Conservation (phyloP, 2,113 vertebrate genomes). For the Sceloporus undulatus region DNA sequence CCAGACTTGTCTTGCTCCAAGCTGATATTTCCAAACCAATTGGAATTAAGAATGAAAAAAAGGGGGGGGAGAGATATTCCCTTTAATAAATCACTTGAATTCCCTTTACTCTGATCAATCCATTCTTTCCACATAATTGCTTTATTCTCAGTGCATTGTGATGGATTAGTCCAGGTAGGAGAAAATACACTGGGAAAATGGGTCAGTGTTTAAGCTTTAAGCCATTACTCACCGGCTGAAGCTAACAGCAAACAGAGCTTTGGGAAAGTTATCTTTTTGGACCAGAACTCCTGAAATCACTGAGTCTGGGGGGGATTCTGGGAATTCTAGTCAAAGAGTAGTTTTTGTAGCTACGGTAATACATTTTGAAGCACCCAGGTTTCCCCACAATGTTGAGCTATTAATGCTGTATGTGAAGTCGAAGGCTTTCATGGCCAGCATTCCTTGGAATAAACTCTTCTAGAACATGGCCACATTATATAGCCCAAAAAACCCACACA, state of each 20-base stretch:
- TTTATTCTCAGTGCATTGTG: background rate
- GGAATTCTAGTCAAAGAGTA: no score
- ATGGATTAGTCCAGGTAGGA: background rate
- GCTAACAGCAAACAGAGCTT: background rate
- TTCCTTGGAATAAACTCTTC: no score
- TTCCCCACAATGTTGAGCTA: no score
- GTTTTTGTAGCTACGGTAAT: no score
- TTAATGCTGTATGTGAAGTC: no score
- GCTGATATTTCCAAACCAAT: background rate
- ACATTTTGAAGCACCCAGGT: no score
- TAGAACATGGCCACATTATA: no score
- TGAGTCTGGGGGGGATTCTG: no score
- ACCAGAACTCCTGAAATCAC: no score
- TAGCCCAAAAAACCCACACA: no score
- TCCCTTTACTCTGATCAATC: background rate
- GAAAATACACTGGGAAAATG: background rate
- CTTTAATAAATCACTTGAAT: slow-evolving; percentile 7
- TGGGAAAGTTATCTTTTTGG: no score
- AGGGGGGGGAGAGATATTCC: background rate
- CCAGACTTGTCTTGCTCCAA: background rate
- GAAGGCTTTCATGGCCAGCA: no score
- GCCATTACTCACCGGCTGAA: background rate
- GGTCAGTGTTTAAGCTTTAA: background rate
- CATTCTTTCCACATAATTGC: slow-evolving; percentile 16
- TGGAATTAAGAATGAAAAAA: background rate